Base-by-base conservation (phyloP, 2,797 vertebrate genomes). In the Spinus olivaceus region DNA sequence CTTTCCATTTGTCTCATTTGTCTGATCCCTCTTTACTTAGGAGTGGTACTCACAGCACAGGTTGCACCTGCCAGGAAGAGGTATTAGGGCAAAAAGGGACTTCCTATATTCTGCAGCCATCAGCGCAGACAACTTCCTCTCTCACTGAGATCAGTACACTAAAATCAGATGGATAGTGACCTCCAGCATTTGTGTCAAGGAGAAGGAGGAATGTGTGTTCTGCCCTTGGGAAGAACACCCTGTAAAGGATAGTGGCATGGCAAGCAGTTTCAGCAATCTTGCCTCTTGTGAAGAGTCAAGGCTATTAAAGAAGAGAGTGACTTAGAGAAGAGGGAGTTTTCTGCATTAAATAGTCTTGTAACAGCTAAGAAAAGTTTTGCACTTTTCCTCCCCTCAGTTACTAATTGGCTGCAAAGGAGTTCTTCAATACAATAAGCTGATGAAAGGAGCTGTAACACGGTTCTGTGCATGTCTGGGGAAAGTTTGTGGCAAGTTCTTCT, bases 351-450 rank as follows among this genome's bases (percentile, higher is more conserved):
- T 39, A 32, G 30, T 61, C n/a, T 28, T 91, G 17, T 27, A 90
- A 65, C 10, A 83, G 32, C 8, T 30, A 49, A 32, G 20, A 5
- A 4, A 37, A 6, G 3, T 22, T 35, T 60, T 89, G 19, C 6
- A 7, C 22, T 76, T 92, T 89, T 71, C 27, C 32, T 69, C 14
- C 28, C 73, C 33, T 69, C 87, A 95, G 94, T 33, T 71, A 20
- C 4, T 86, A 3, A 2, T 81, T 49, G 90, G 87, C 50, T 74
- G n/a, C 74, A 96, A 87, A 88, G 82, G 81, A 86, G 0, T 1
- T n/a, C 5, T 97, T 32, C 70, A 5, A 0, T 25, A 47, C 23
- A 74, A 57, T 8, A 9, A 78, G 23, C 14, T 35, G 49, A 6
- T 69, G 10, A 82, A 78, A 74, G 18, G 57, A 9, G 16, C 11